Percentiles rank a stretch among this genome's conserved stretches.
Evolutionary conservation across 2,797 vertebrate genomes (phyloP).

Genomic region (Manis crassicaudata): DNA sequence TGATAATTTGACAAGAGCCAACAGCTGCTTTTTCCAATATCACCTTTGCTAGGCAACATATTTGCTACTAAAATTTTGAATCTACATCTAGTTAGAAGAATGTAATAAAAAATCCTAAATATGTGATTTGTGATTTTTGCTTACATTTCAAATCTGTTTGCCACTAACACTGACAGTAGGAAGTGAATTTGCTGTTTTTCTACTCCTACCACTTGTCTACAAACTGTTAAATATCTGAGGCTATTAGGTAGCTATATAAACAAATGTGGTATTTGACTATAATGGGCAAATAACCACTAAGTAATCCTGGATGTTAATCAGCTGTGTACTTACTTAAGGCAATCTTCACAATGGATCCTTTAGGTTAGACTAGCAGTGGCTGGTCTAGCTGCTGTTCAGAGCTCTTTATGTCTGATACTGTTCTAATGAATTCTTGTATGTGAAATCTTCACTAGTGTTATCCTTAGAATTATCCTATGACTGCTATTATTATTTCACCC

Average conservation of each 20-base stretch:
- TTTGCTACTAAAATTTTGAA: background rate
- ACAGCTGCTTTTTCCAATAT: background rate
- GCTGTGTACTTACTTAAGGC: background rate
- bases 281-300: background rate
- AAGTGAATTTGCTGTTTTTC: background rate
- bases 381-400: background rate
- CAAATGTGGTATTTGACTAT: background rate
- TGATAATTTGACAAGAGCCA: background rate
- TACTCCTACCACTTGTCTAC: background rate
- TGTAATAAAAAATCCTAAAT: background rate
- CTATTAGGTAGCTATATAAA: background rate
- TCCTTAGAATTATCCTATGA: background rate
- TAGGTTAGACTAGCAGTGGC: background rate
- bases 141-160: background rate
- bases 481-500: background rate
- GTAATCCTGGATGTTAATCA: background rate
- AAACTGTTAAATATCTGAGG: background rate
- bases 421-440: background rate
- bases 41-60: background rate
- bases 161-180: background rate
- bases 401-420: background rate
- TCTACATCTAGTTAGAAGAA: background rate
- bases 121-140: background rate
- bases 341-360: background rate
- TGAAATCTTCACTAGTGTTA: background rate